Evolutionary conservation across 2,888 invertebrate genomes (phyloP).

Genomic region (Conus canariensis): DNA sequence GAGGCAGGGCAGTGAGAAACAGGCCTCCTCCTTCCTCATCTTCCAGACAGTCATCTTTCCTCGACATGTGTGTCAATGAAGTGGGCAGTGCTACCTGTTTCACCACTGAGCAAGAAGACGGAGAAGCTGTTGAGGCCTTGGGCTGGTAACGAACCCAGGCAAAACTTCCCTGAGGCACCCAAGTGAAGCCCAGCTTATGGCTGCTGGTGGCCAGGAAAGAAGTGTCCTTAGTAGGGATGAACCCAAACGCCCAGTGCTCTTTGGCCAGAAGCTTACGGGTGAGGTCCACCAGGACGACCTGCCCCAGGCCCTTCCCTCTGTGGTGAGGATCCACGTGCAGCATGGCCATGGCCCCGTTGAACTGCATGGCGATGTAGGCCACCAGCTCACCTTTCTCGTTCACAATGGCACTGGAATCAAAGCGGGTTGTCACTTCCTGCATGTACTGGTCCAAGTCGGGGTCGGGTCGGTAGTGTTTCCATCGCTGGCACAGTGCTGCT

Average conservation of each 20-base stretch:
- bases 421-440: conserved; percentile 65
- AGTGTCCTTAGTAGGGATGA: conserved; percentile 66
- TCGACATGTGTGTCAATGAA: too few species aligned
- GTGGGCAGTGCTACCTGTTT: too few species aligned
- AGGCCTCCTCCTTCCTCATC: conserved; percentile 20
- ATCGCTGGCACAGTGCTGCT: conserved; percentile 58
- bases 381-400: conserved; percentile 61
- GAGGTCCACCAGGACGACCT: conserved; percentile 66
- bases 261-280: conserved; percentile 63
- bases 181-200: conserved; percentile 67
- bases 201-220: conserved; percentile 61
- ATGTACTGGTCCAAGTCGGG: conserved; percentile 65
- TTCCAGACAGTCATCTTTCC: background rate
- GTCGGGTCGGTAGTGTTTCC: conserved; percentile 60
- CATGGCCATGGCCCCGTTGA: conserved; percentile 72
- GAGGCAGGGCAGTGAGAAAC: conserved; percentile 48
- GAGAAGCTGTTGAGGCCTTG: background rate
- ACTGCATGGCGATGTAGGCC: conserved; percentile 73
- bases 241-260: conserved; percentile 67
- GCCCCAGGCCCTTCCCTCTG: conserved; percentile 64
- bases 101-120: background rate
- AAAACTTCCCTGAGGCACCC: conserved; percentile 72
- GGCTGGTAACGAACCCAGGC: conserved; percentile 65
- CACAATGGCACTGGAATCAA: conserved; percentile 68
- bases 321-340: conserved; percentile 67